A percentile compares a stretch with the other conserved stretches of the same genome.
Evolutionary conservation across 2,888 invertebrate species (phyloP).

Genomic region (Antitype chi): DNA sequence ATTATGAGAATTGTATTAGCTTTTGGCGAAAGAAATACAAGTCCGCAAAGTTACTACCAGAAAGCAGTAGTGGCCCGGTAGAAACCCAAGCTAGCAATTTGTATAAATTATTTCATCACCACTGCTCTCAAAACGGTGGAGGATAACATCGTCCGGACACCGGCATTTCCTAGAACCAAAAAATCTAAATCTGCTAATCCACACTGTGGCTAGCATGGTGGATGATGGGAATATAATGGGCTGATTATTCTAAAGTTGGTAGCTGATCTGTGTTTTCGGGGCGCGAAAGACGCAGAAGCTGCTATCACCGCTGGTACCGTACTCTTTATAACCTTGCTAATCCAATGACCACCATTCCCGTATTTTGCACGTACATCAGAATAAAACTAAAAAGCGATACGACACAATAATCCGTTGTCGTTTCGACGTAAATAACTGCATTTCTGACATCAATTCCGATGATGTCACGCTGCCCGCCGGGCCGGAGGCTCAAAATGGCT

Average conservation of each 20-base stretch:
- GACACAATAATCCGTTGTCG: conserved; percentile 55
- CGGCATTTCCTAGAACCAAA: too few species aligned
- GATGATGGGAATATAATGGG: too few species aligned
- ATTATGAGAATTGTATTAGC: too few species aligned
- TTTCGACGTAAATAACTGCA: conserved; percentile 67
- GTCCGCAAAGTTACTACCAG: not conserved
- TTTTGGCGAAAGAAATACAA: not conserved
- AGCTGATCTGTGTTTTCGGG: not conserved
- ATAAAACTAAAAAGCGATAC: conserved; percentile 36
- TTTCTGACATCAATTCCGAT: conserved; percentile 69
- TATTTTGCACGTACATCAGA: conserved; percentile 9
- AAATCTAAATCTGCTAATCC: too few species aligned
- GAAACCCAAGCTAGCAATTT: too few species aligned
- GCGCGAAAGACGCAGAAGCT: not conserved
- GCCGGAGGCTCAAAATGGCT: conserved; percentile 66
- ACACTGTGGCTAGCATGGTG: too few species aligned
- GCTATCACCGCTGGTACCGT: not conserved
- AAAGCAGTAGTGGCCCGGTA: too few species aligned
- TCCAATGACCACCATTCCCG: not conserved
- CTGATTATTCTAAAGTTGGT: too few species aligned
- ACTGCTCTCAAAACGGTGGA: too few species aligned
- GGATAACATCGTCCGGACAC: too few species aligned
- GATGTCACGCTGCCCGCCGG: conserved; percentile 68
- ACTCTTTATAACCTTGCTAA: not conserved
- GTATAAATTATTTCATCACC: too few species aligned